Percentiles rank a stretch among this genome's conserved stretches.
Evolutionary conservation across 2,113 vertebrate genomes (phyloP).

Genomic region (Oryzias melastigma): DNA sequence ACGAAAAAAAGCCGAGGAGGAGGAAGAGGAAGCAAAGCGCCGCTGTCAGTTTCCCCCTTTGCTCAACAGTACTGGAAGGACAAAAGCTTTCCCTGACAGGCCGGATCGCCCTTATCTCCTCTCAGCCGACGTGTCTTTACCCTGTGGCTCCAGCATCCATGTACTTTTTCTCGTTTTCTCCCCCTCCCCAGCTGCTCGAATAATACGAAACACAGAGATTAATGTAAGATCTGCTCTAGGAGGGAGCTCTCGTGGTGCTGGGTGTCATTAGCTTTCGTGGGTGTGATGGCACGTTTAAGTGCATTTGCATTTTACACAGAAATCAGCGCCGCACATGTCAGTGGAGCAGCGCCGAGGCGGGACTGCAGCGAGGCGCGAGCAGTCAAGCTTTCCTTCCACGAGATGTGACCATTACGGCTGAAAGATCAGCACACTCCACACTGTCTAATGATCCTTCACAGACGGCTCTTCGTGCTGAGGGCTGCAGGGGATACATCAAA

Average conservation of each 20-base stretch:
- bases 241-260: slow-evolving; percentile 42
- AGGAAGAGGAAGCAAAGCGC: slow-evolving; percentile 36
- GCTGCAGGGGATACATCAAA: slow-evolving; percentile 29
- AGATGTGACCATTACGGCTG: slow-evolving; percentile 50
- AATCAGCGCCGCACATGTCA: slow-evolving; percentile 46
- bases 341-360: not conserved
- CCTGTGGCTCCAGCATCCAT: slow-evolving; percentile 37
- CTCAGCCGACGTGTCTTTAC: slow-evolving; percentile 38
- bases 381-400: slow-evolving; percentile 47
- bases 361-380: slow-evolving; percentile 33
- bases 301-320: slow-evolving; percentile 41
- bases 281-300: slow-evolving; percentile 52
- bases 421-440: slow-evolving; percentile 34
- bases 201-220: slow-evolving; percentile 55
- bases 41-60: slow-evolving; percentile 54
- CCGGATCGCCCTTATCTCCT: slow-evolving; percentile 47
- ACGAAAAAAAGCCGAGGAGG: slow-evolving; percentile 16
- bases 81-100: slow-evolving; percentile 61
- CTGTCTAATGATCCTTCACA: slow-evolving; percentile 49
- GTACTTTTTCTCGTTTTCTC: slow-evolving; percentile 30
- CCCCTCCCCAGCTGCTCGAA: slow-evolving; percentile 47
- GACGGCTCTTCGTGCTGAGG: slow-evolving; percentile 19
- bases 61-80: slow-evolving; percentile 51
- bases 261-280: slow-evolving; percentile 50
- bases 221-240: slow-evolving; percentile 39